Evolutionary conservation across 2,113 vertebrate genomes (phyloP).

Genomic region (Catharus fuscescens): DNA sequence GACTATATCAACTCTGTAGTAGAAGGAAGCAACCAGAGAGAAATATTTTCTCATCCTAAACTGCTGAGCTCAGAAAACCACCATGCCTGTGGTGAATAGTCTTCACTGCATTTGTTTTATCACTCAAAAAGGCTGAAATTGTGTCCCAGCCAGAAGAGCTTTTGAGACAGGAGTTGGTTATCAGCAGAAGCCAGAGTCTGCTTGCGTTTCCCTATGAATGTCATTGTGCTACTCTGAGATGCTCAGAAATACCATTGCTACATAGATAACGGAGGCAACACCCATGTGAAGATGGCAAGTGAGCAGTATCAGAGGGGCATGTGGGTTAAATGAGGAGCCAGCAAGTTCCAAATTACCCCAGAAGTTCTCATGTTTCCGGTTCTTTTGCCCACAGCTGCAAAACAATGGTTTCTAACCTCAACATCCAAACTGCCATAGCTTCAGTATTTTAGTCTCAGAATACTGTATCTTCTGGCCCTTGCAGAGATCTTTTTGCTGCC

Average conservation of each 20-base stretch:
- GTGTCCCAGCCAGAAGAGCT: not conserved
- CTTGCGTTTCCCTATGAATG: not conserved
- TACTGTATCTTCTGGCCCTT: not conserved
- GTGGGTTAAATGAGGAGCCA: rapidly evolving
- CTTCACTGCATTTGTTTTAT: not conserved
- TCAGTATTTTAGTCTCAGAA: not conserved
- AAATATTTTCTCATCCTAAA: not conserved
- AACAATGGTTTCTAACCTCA: not conserved
- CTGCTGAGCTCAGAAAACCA: not conserved
- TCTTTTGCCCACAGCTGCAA: not conserved
- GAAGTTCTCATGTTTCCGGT: not conserved
- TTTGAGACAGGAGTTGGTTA: not conserved
- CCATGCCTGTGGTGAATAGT: not conserved
- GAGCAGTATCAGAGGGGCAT: not conserved
- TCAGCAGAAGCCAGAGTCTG: not conserved
- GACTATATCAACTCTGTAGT: not conserved
- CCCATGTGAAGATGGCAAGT: not conserved
- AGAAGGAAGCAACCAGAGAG: not conserved
- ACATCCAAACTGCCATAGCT: not conserved
- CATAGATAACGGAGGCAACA: not conserved
- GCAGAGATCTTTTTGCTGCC: not conserved
- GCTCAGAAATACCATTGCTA: not conserved
- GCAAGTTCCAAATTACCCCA: not conserved
- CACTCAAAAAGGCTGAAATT: not conserved
- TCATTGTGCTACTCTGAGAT: not conserved